These are phyloP conservation scores for Hylaeus volcanicus DNA, from an alignment of 1,140 invertebrate genomes.

Conservation along the genomic window DNA sequence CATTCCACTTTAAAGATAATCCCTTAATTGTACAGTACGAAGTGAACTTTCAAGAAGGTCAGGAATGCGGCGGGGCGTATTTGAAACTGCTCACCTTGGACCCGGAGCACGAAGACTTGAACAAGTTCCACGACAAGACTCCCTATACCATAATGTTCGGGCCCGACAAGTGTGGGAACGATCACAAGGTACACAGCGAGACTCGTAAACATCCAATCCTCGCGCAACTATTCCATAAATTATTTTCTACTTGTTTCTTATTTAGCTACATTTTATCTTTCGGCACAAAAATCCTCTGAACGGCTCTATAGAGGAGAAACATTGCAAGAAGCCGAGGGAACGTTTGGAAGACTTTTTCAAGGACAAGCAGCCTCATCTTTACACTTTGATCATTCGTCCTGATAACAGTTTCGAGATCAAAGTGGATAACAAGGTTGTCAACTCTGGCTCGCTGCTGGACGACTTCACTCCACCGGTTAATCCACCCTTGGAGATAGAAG, in stretches of 20 bases:
- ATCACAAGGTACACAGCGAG: constrained; percentile 86
- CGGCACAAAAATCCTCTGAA: constrained; percentile 97
- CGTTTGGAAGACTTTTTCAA: constrained; percentile 94
- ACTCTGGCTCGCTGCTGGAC: constrained; percentile 92
- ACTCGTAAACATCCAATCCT: not conserved
- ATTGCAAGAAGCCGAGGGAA: constrained; percentile 93
- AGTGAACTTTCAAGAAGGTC: constrained; percentile 93
- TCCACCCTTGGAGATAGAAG: constrained; percentile 97
- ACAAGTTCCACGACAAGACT: constrained; percentile 96
- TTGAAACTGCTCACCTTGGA: constrained; percentile 93
- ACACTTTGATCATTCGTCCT: constrained; percentile 92
- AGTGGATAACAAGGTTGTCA: constrained; percentile 89
- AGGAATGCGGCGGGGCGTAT: constrained; percentile 99
- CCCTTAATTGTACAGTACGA: constrained; percentile 98
- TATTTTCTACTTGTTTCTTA: constrained; percentile 55
- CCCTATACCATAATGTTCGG: constrained; percentile 99
- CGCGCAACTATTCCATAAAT: not conserved
- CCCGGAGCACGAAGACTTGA: constrained; percentile 86
- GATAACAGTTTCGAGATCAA: constrained; percentile 91
- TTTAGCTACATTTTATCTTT: constrained; percentile 97
- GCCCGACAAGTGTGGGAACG: constrained; percentile 98
- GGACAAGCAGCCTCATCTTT: constrained; percentile 97
- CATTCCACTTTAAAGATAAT: constrained; percentile 93
- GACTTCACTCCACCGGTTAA: constrained; percentile 97
- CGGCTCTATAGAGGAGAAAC: constrained; percentile 93